Evolutionary conservation across 2,888 invertebrate species (phyloP).

Genomic region (Acronicta alni): DNA sequence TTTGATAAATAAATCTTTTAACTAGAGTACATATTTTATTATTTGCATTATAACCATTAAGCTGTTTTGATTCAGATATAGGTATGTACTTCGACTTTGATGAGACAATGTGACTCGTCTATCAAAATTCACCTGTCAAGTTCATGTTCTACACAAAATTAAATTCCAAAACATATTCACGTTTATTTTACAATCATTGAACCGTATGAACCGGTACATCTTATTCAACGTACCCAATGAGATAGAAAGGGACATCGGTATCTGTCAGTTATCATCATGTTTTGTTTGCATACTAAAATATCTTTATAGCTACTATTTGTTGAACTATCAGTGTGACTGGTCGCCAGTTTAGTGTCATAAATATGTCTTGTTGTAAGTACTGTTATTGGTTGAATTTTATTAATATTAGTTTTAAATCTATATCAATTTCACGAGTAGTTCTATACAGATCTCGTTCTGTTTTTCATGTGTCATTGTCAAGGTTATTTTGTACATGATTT

Average conservation of each 20-base stretch:
- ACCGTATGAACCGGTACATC: conserved; percentile 31
- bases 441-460: not conserved
- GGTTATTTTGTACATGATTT: conserved; percentile 12
- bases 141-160: conserved; percentile 12
- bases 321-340: conserved; percentile 29
- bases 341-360: conserved; percentile 38
- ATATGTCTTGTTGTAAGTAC: conserved; percentile 78
- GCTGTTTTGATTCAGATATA: no score
- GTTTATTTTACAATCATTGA: conserved; percentile 3
- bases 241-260: conserved; percentile 48
- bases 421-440: not conserved
- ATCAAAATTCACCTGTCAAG: conserved; percentile 18
- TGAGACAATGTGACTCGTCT: not conserved
- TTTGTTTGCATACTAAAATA: conserved; percentile 27
- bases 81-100: no score
- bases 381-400: conserved; percentile 1
- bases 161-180: not conserved
- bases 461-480: conserved; percentile 2
- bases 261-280: conserved; percentile 36
- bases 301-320: conserved; percentile 27
- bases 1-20: not conserved
- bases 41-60: no score
- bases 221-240: conserved; percentile 15
- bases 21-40: no score
- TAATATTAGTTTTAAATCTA: not conserved